Percentiles rank a stretch among this genome's conserved stretches.
These are phyloP conservation scores for Otolemur crassicaudatus DNA, from an alignment of 2,797 vertebrate genomes.

Conservation along the genomic window DNA sequence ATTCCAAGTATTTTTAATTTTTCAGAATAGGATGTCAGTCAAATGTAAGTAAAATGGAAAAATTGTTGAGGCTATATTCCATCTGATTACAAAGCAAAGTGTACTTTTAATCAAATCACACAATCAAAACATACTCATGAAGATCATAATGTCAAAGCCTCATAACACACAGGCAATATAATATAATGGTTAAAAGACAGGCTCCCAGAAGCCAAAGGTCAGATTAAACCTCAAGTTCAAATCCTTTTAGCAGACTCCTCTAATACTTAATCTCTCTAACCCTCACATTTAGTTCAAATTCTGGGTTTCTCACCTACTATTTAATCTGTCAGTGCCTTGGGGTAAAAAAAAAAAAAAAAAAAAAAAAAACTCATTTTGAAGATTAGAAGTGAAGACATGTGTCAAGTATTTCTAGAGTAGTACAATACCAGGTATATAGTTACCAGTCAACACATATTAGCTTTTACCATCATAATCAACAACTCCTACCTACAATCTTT, in stretches of 20 bases:
- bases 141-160: conserved; percentile 38
- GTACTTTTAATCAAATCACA: conserved; percentile 43
- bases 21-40: conserved; percentile 18
- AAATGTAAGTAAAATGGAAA: conserved; percentile 25
- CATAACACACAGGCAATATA: neutral
- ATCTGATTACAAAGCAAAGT: conserved; percentile 8
- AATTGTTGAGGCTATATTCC: neutral
- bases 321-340: neutral
- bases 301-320: neutral
- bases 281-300: neutral
- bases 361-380: conserved; percentile 1
- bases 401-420: neutral
- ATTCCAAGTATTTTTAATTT: conserved; percentile 27
- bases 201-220: neutral
- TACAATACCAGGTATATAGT: neutral
- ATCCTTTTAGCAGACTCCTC: neutral
- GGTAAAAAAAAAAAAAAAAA: neutral
- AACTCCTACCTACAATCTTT: neutral
- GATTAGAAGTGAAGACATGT: conserved; percentile 14
- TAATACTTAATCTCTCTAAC: neutral
- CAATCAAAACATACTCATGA: conserved; percentile 40
- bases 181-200: neutral
- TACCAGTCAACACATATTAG: neutral
- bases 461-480: neutral
- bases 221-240: conserved; percentile 43